Evolutionary conservation across 2,797 vertebrate genomes (phyloP), one percentile per base, ranked within the genome.

Genomic region (Betta splendens): DNA sequence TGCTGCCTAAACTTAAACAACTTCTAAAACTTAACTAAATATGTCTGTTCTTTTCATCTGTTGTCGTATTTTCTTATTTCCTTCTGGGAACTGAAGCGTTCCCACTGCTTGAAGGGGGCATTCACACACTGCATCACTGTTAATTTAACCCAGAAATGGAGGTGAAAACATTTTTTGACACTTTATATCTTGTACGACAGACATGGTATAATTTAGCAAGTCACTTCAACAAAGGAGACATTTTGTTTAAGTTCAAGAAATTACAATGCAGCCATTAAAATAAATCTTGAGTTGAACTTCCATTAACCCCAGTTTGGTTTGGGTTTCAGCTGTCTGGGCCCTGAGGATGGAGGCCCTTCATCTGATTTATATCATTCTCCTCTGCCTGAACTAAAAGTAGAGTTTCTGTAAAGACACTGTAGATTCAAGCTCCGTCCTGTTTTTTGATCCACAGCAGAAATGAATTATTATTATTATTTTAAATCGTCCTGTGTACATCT

Each of bases 251-350:
- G 78, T 81, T 79, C 42, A 64, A 84, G 62, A 91, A 87, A 86
- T 87, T 87, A 88, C 84, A 88, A 84, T 83, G 79, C 61, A 85
- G 84, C 77, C 91, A 91, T 90, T 91, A 87, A 92, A 91, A 92
- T 91, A 91, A 91, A 92, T 92, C 89, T 88, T 64, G 73, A 67
- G 65, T 26, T 90, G 90, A 89, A 90, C 90, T 91, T 87, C 81
- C 85, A 88, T 88, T 91, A 89, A 91, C 89, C 90, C 80, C 69
- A 8, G 23, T 72, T 79, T 70, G 85, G 88, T 89, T 91, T 89
- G 74, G 71, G 75, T 91, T 91, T 88, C 82, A 67, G 68, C 66
- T 80, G 84, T 66, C 26, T 6, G 51, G 75, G 75, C 86, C 75
- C 77, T 11, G 65, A 75, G 85, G 81, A 89, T 31, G 57, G 81